Evolutionary conservation across 1,140 invertebrate species (phyloP).

Genomic region (Lordiphosa stackelbergi): DNA sequence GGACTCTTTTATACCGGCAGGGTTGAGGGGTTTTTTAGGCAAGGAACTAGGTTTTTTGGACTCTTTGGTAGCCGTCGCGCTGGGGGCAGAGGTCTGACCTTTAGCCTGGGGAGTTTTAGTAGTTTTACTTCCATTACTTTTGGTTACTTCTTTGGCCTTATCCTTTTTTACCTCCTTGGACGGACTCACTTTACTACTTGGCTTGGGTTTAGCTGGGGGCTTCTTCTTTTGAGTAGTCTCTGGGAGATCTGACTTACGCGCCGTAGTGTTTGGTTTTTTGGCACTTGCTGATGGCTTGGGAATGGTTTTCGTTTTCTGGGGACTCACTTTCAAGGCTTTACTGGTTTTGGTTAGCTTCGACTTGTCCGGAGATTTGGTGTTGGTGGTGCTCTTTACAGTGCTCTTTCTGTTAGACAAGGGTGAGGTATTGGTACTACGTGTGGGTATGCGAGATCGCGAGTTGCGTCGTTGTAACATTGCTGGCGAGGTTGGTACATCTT

Average conservation of each 20-base stretch:
- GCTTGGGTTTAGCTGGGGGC: slow-evolving; percentile 1
- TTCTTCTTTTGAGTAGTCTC: not conserved
- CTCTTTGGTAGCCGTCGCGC: slow-evolving; percentile 5
- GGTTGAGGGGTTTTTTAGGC: not conserved
- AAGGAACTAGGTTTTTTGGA: slow-evolving; percentile 10
- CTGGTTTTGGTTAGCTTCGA: slow-evolving; percentile 12
- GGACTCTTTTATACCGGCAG: slow-evolving; percentile 9
- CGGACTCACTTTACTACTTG: slow-evolving; percentile 7
- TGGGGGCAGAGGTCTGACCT: slow-evolving; percentile 5
- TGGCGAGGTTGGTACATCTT: not conserved
- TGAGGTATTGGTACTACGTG: slow-evolving; percentile 18
- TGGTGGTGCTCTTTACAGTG: slow-evolving; percentile 35
- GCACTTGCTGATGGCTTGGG: slow-evolving; percentile 65
- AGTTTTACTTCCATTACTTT: slow-evolving; percentile 31
- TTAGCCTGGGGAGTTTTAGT: slow-evolving; percentile 23
- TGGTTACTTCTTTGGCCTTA: slow-evolving; percentile 21
- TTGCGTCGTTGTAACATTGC: slow-evolving; percentile 23
- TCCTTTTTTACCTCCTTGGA: slow-evolving; percentile 13
- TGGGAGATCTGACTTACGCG: slow-evolving; percentile 17
- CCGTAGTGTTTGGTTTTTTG: slow-evolving; percentile 54
- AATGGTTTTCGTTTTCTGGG: slow-evolving; percentile 38
- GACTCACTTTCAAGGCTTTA: slow-evolving; percentile 18
- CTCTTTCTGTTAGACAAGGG: slow-evolving; percentile 12
- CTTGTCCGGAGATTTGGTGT: slow-evolving; percentile 37
- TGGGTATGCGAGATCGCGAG: slow-evolving; percentile 65